phyloP scores from a whole-genome alignment of 2,797 vertebrate species.

The Sebastes diploproa region DNA sequence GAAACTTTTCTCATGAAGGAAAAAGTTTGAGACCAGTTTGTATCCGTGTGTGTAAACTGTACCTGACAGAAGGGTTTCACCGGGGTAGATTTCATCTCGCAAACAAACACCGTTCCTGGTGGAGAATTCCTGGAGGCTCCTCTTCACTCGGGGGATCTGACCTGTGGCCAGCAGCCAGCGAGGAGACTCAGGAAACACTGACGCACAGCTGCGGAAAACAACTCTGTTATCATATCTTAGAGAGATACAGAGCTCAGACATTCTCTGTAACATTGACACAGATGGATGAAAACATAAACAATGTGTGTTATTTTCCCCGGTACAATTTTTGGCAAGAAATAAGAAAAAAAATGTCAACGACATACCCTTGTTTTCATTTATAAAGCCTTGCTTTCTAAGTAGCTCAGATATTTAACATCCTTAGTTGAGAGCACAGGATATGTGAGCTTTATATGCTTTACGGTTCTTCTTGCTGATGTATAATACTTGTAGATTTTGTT shows the following conservation, averaged over 20 bases:
- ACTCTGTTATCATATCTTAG: conserved; percentile 1
- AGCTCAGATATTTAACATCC: neutral
- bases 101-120: conserved; percentile 70
- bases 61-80: conserved; percentile 81
- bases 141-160: conserved; percentile 83
- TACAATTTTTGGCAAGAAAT: neutral
- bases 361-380: neutral
- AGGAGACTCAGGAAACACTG: conserved; percentile 88
- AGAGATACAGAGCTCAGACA: neutral
- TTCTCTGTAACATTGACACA: neutral
- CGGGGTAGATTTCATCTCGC: conserved; percentile 70
- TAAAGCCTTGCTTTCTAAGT: neutral
- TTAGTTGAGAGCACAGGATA: neutral
- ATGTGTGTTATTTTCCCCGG: neutral
- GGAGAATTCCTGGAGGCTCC: conserved; percentile 80
- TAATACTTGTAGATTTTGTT: too few relatives aligned
- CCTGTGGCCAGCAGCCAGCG: conserved; percentile 90
- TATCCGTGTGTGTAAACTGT: neutral
- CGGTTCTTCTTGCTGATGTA: neutral
- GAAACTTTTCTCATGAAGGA: neutral
- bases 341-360: neutral
- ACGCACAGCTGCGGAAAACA: conserved; percentile 80
- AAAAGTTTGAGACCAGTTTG: neutral
- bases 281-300: neutral
- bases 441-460: too few relatives aligned